These are phyloP conservation scores for Troides aeacus DNA, from an alignment of 2,888 invertebrate genomes.

Conservation along the genomic window DNA sequence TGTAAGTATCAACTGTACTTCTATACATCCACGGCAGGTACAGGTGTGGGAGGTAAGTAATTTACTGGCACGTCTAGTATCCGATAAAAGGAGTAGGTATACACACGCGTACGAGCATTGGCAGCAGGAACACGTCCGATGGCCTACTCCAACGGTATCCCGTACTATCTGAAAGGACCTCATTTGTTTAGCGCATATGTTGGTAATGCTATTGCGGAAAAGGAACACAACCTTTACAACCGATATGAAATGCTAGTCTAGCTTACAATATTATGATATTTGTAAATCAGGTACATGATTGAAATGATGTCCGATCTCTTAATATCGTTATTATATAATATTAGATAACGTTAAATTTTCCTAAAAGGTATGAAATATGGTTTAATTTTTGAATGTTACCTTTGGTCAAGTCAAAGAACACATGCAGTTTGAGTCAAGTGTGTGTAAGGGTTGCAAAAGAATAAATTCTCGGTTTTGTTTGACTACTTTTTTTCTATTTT, in stretches of 20 bases:
- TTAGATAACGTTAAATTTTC: too few species aligned
- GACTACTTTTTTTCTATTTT: too few species aligned
- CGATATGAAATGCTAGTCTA: neutral
- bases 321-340: neutral
- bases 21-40: constrained; percentile 10
- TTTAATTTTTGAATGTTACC: too few species aligned
- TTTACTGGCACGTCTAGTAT: constrained; percentile 23
- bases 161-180: constrained; percentile 12
- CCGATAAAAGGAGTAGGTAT: constrained; percentile 27
- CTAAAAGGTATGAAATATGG: neutral
- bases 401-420: too few species aligned
- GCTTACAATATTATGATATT: neutral
- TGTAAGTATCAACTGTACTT: constrained; percentile 13
- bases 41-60: constrained; percentile 8
- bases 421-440: too few species aligned
- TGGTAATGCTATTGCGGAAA: neutral
- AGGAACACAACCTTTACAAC: constrained; percentile 5
- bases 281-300: neutral
- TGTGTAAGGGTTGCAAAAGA: too few species aligned
- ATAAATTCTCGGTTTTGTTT: too few species aligned
- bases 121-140: constrained; percentile 11
- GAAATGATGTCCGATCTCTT: too few species aligned
- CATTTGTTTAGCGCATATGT: constrained; percentile 10
- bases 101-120: constrained; percentile 12
- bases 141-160: constrained; percentile 17